Percentiles rank a stretch among this genome's conserved stretches.
These are phyloP conservation scores for Brotula barbata DNA, from an alignment of 2,797 vertebrate species.

Conservation along the genomic window DNA sequence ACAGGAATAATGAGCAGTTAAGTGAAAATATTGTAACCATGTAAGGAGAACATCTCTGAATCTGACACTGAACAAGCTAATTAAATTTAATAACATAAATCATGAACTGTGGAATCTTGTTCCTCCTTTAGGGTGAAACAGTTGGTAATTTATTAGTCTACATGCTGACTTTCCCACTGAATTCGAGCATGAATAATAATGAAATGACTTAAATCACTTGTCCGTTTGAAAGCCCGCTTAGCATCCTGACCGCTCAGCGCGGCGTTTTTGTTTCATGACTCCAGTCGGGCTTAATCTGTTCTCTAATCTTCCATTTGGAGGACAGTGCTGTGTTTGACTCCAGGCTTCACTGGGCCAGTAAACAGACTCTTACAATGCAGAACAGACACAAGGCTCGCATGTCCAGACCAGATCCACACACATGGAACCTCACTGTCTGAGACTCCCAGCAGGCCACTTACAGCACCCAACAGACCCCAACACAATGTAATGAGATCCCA, in stretches of 20 bases:
- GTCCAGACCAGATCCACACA: constrained; percentile 58
- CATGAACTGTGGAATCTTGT: constrained; percentile 4
- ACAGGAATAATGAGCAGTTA: no score
- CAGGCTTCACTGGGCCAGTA: constrained; percentile 51
- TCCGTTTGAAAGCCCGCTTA: constrained; percentile 49
- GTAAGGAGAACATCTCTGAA: no score
- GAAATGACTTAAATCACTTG: constrained; percentile 24
- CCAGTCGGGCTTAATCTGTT: constrained; percentile 70
- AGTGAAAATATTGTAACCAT: no score
- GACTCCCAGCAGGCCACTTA: constrained; percentile 61
- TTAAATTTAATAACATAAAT: constrained; percentile 2
- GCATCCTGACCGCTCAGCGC: constrained; percentile 58
- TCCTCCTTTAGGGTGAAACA: not conserved
- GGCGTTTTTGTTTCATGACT: constrained; percentile 57
- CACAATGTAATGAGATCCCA: constrained; percentile 71
- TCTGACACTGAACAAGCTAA: no score
- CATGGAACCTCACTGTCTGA: constrained; percentile 35
- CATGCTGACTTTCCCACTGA: constrained; percentile 4
- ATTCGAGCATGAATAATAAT: constrained; percentile 12
- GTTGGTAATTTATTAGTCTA: constrained; percentile 3
- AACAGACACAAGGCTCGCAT: constrained; percentile 47
- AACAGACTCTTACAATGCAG: constrained; percentile 73
- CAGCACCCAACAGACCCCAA: constrained; percentile 54
- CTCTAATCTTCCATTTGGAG: constrained; percentile 70
- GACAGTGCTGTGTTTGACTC: constrained; percentile 56